Evolutionary conservation across 2,797 vertebrate species (phyloP).

Genomic region (Cuculus canorus): DNA sequence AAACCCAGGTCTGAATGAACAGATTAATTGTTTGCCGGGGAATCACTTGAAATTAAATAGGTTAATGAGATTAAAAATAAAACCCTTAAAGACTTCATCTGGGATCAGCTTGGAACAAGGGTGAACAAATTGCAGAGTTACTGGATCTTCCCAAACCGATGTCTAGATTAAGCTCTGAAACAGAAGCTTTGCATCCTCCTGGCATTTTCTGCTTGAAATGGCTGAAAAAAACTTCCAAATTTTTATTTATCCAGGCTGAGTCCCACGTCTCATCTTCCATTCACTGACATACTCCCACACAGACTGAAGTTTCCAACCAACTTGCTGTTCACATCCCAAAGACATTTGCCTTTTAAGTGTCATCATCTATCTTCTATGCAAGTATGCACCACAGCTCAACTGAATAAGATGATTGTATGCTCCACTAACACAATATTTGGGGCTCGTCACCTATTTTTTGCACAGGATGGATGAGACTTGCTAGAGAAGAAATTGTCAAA

Average conservation of each 20-base stretch:
- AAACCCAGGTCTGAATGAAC: not conserved
- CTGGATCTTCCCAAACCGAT: not conserved
- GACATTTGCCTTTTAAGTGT: not conserved
- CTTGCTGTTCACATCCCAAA: not conserved
- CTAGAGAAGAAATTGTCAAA: not conserved
- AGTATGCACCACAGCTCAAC: not conserved
- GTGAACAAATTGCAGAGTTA: not conserved
- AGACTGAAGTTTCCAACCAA: not conserved
- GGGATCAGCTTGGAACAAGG: not conserved
- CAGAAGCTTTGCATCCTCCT: not conserved
- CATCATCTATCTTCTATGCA: not conserved
- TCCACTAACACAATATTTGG: not conserved
- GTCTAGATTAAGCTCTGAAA: not conserved
- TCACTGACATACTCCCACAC: not conserved
- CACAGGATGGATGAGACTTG: not conserved
- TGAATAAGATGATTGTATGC: not conserved
- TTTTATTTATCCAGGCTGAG: accelerated
- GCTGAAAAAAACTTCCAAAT: not conserved
- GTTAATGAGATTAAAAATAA: not conserved
- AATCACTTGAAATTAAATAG: not conserved
- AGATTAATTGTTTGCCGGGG: not conserved
- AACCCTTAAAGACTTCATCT: not conserved
- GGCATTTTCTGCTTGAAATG: not conserved
- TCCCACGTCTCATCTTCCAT: not conserved
- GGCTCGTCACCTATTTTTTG: not conserved